Percentiles rank a stretch among this genome's conserved stretches.
phyloP scores from a whole-genome alignment of 2,888 invertebrate genomes.

The Dicycla oo region DNA sequence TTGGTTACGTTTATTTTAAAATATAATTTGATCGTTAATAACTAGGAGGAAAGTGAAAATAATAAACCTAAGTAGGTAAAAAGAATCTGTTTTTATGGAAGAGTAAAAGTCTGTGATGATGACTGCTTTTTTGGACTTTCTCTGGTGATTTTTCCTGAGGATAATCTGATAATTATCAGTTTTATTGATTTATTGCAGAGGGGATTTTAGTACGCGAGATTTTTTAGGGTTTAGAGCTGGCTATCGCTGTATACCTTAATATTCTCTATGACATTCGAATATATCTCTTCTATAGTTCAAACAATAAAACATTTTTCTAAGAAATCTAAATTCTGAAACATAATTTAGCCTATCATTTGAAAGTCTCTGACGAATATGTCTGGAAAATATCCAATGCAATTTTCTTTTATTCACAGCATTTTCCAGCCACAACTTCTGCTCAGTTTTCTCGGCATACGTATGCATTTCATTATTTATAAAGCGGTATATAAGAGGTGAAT shows the following conservation, averaged over 20 bases:
- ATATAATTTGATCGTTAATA: constrained; percentile 14
- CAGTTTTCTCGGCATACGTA: constrained; percentile 30
- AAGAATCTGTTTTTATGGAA: background rate
- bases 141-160: background rate
- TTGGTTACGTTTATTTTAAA: constrained; percentile 3
- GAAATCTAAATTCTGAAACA: background rate
- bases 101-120: background rate
- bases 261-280: background rate
- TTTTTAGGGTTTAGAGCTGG: background rate
- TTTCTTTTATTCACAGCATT: constrained; percentile 20
- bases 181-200: background rate
- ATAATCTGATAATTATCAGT: background rate
- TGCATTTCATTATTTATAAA: constrained; percentile 37
- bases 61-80: background rate
- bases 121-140: background rate
- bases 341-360: background rate
- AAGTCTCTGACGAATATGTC: background rate
- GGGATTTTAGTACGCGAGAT: background rate
- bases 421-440: constrained; percentile 27
- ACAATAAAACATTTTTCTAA: background rate
- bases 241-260: background rate
- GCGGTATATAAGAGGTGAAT: constrained; percentile 60
- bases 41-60: constrained; percentile 28
- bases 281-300: background rate
- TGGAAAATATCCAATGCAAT: background rate